phyloP scores from a whole-genome alignment of 2,888 invertebrate species.

The Dicranocentrus wangi region DNA sequence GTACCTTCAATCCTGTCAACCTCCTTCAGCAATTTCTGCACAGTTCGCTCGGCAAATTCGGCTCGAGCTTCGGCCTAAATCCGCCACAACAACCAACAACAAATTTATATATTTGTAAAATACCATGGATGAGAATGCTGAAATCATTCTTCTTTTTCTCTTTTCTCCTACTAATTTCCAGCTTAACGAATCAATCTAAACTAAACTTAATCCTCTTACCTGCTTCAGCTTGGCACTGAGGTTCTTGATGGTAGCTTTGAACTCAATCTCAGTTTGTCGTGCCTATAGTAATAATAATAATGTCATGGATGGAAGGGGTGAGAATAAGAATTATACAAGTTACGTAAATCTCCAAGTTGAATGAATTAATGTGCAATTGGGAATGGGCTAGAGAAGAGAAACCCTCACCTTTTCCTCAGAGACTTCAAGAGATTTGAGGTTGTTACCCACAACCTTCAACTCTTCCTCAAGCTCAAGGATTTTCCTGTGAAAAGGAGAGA shows the following conservation, averaged over 20 bases:
- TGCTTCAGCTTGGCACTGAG: slow-evolving; percentile 67
- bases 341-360: too few species aligned
- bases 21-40: slow-evolving; percentile 81
- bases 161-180: too few species aligned
- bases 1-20: slow-evolving; percentile 80
- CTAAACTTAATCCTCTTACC: slow-evolving; percentile 39
- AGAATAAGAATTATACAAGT: too few species aligned
- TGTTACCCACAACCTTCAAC: slow-evolving; percentile 80
- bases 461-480: slow-evolving; percentile 81
- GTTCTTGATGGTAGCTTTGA: slow-evolving; percentile 66
- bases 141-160: too few species aligned
- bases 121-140: too few species aligned
- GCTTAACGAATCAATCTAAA: too few species aligned
- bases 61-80: slow-evolving; percentile 81
- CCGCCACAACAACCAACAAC: too few species aligned
- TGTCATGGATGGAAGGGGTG: too few species aligned
- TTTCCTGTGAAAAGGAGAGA: slow-evolving; percentile 76
- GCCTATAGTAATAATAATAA: slow-evolving; percentile 53
- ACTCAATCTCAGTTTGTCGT: slow-evolving; percentile 67
- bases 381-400: too few species aligned
- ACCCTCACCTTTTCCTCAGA: slow-evolving; percentile 77
- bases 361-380: too few species aligned
- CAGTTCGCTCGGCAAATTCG: slow-evolving; percentile 80
- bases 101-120: too few species aligned
- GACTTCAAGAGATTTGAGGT: slow-evolving; percentile 80